Conservation (phyloP, 1,140 invertebrate species). For the Drosophila mojavensis region DNA sequence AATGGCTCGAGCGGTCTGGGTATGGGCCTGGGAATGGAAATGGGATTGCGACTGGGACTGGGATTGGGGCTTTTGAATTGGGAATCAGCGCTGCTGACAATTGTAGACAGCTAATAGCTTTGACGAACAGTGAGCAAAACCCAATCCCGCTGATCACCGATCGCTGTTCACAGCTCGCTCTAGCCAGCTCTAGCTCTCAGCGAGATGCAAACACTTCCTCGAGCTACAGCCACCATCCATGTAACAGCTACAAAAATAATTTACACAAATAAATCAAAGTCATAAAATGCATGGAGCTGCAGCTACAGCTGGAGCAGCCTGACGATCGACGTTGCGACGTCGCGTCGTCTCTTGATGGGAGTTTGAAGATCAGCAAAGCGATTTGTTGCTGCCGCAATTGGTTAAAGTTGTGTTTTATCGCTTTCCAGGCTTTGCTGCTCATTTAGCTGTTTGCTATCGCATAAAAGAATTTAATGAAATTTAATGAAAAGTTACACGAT, state of each 20-base stretch:
- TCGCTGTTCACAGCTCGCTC: constrained; percentile 23
- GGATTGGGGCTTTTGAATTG: constrained; percentile 38
- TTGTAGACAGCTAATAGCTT: constrained; percentile 79
- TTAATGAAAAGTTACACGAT: constrained; percentile 81
- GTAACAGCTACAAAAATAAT: constrained; percentile 75
- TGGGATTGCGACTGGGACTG: constrained; percentile 26
- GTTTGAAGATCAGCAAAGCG: constrained; percentile 45
- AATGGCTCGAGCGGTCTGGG: constrained; percentile 35
- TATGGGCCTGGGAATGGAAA: constrained; percentile 34
- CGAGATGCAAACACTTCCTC: constrained; percentile 72
- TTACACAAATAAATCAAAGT: constrained; percentile 82
- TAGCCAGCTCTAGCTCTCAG: neutral
- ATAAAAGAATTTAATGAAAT: constrained; percentile 83
- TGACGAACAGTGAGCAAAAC: constrained; percentile 61
- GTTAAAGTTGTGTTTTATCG: constrained; percentile 15
- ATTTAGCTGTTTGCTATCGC: constrained; percentile 64
- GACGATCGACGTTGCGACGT: constrained; percentile 16
- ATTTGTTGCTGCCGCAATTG: constrained; percentile 53
- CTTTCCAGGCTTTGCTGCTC: constrained; percentile 22
- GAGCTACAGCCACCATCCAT: constrained; percentile 42
- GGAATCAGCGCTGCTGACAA: constrained; percentile 60
- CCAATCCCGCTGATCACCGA: constrained; percentile 39
- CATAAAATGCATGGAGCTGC: constrained; percentile 59
- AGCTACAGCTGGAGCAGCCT: constrained; percentile 37
- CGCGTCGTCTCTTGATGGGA: constrained; percentile 18